Evolutionary conservation across 2,113 vertebrate species (phyloP).

Genomic region (Actinemys pallida): DNA sequence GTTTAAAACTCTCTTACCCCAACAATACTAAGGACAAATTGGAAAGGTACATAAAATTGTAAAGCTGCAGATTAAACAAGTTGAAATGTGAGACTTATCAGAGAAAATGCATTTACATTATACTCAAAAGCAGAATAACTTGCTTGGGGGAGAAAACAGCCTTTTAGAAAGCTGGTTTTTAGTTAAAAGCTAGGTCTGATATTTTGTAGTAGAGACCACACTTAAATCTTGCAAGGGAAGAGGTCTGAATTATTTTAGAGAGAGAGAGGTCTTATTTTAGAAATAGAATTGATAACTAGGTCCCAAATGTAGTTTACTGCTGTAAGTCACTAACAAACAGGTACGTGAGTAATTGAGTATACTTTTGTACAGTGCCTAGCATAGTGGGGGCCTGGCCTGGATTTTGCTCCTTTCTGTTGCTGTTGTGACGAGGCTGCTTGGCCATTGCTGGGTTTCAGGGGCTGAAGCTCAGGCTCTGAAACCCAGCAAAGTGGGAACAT

Average conservation of each 20-base stretch:
- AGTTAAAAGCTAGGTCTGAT: background rate
- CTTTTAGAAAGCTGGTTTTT: constrained; percentile 32
- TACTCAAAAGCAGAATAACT: constrained; percentile 44
- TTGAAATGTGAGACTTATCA: constrained; percentile 54
- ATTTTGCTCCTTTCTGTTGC: background rate
- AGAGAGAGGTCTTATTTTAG: constrained; percentile 29
- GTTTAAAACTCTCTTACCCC: constrained; percentile 39
- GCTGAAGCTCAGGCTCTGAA: background rate
- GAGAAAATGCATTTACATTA: constrained; percentile 19
- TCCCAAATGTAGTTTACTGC: background rate
- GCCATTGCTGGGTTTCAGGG: background rate
- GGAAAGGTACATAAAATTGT: constrained; percentile 55
- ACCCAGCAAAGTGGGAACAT: background rate
- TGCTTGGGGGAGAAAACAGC: background rate
- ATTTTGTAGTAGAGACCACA: background rate
- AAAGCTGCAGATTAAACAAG: constrained; percentile 50
- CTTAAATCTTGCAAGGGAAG: background rate
- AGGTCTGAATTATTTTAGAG: background rate
- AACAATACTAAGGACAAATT: constrained; percentile 60
- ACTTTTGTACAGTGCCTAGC: background rate
- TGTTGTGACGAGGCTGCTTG: background rate
- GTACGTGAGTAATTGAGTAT: background rate
- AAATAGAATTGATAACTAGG: background rate
- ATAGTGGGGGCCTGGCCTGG: background rate
- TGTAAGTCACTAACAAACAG: background rate